Evolutionary conservation across 1,140 invertebrate species (phyloP).

Genomic region (Drosophila biarmipes): DNA sequence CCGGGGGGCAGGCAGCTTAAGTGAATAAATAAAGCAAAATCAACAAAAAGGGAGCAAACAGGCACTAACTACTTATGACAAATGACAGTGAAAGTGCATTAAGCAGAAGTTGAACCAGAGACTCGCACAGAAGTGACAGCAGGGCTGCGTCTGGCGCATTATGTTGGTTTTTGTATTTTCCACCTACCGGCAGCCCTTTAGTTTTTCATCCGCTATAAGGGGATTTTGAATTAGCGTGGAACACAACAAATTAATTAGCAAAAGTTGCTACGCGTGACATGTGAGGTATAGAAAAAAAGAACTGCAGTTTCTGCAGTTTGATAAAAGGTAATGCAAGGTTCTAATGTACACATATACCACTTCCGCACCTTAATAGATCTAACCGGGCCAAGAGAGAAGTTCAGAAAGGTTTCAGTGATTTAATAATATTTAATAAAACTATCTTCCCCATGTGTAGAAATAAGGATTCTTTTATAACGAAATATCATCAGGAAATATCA

Average conservation of each 20-base stretch:
- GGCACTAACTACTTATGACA: conserved; percentile 71
- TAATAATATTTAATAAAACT: too few species aligned
- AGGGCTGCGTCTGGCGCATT: conserved; percentile 38
- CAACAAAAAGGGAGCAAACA: conserved; percentile 41
- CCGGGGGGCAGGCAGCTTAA: conserved; percentile 50
- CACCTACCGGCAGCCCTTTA: background rate
- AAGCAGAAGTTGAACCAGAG: conserved; percentile 46
- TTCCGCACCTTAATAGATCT: too few species aligned
- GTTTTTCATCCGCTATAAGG: conserved; percentile 20
- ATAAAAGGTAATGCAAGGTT: too few species aligned
- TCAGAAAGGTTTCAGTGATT: too few species aligned
- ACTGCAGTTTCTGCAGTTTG: background rate
- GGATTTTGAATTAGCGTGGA: conserved; percentile 57
- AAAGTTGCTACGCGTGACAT: conserved; percentile 2
- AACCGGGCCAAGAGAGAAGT: too few species aligned
- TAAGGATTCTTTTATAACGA: too few species aligned
- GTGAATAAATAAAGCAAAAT: conserved; percentile 57
- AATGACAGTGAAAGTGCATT: conserved; percentile 76
- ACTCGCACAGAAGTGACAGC: conserved; percentile 39
- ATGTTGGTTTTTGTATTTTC: conserved; percentile 52
- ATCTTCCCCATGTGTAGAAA: too few species aligned
- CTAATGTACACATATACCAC: too few species aligned
- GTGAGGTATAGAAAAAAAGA: background rate
- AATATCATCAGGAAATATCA: too few species aligned
- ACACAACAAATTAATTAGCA: conserved; percentile 67